Base-by-base conservation (phyloP, 2,113 vertebrate genomes). In the Dicaeum eximium region DNA sequence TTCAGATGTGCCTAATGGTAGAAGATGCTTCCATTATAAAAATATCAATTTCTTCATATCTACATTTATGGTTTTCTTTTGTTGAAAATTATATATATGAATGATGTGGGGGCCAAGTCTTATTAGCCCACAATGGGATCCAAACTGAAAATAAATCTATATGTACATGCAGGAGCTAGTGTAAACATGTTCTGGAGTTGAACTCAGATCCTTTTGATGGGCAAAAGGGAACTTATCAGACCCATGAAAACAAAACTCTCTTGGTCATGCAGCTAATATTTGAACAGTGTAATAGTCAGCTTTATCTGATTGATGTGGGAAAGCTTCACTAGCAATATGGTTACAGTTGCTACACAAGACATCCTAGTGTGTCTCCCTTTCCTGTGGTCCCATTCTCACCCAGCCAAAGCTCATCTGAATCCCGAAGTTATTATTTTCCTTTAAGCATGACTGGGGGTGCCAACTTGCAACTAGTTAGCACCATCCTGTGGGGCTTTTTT, bases 371-470 rank as follows among this genome's bases (percentile, higher is more conserved):
- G 33, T 77, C 4, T 21, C 7, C 8, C 14, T 78, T 75, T 72
- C 13, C 14, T 47, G 3, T 28, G 15, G 14, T 81, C 8, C 15
- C 19, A 7, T 51, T 51, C 13, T 81, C 18, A 75, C 3, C 2
- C 6, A 62, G 23, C 4, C 21, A 31, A 44, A 1, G 1, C 38
- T 80, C 30, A 15, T 64, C 33, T 72, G 67, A 83, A 64, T 45
- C 14, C 13, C 54, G 21, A 35, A 69, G 18, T n/a, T 69, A 38
- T 7, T 54, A 6, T 24, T 80, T 71, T 83, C 28, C 14, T 15
- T 35, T 60, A 8, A 44, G 14, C 4, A 3, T 50, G 16, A 65
- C 3, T 44, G 3, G 0, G 2, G 2, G 1, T 51, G 7, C 20
- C 45, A n/a, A 8, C 10, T 38, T 88, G 7, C 37, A 71, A 60